Evolutionary conservation across 2,888 invertebrate genomes (phyloP), one percentile per base, ranked within the genome.

Genomic region (Athrips mouffetella): DNA sequence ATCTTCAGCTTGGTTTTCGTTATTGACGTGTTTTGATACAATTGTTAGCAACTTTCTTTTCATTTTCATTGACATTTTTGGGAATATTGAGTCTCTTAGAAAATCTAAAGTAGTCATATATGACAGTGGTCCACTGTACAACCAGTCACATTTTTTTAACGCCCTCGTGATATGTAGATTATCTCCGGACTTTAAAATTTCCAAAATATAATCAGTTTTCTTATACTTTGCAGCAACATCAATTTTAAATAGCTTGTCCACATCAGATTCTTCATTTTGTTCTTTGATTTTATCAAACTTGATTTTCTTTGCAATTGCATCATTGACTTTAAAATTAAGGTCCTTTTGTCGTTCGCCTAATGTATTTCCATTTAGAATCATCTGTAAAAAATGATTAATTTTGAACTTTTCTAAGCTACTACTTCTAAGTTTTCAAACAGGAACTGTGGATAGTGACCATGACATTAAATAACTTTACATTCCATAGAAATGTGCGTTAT

Each of bases 1-100:
- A 3, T 46, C 46, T n/a, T 51, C 50, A 7, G 66, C 59, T 46
- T 78, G 66, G 1, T 55, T 45, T 53, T 67, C 63, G 53, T 67
- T 62, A 50, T 52, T 67, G 1, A 82, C 18, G 40, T 73, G 33
- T 2, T 49, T 49, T 1, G 75, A 66, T 51, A 77, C 61, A 1
- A 59, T 53, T n/a, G 60, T 58, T 5, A 84, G 53, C 20, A 76
- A 53, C 48, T 79, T 81, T 27, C 63, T 71, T 49, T 68, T 77
- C 73, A 80, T 77, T 65, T 76, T 79, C 1, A 55, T 46, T 1
- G 84, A 79, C 77, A 82, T 81, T 0, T 52, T 59, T 4, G 83
- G 76, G 50, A 82, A 77, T 20, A 83, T 54, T 37, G 77, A 60
- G 0, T 62, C 40, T 11, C 77, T 66, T 2, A 84, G 65, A 52